Percentiles rank a stretch among this genome's conserved stretches.
Evolutionary conservation across 2,888 invertebrate genomes (phyloP).

Genomic region (Beris chalybata): DNA sequence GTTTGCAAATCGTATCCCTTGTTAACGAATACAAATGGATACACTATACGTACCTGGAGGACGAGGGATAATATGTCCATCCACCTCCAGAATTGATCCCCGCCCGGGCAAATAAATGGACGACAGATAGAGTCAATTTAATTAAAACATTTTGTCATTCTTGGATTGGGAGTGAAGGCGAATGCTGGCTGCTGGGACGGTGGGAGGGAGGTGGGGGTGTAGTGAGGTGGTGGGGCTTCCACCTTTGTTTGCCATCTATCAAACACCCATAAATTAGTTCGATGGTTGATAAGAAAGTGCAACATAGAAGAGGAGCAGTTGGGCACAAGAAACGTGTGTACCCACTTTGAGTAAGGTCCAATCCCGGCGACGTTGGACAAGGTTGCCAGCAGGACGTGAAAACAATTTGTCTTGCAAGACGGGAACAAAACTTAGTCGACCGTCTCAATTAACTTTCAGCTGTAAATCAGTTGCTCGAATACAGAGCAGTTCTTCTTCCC

Average conservation of each 20-base stretch:
- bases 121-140: constrained; percentile 31
- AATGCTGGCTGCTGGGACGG: not conserved
- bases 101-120: constrained; percentile 28
- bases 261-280: constrained; percentile 20
- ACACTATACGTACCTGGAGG: constrained; percentile 23
- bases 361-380: no score
- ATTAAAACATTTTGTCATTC: constrained; percentile 32
- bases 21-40: constrained; percentile 24
- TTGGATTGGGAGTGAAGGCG: not conserved
- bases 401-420: no score
- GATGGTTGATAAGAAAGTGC: constrained; percentile 13
- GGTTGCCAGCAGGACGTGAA: no score
- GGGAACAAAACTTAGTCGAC: no score
- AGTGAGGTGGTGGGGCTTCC: no score
- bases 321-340: not conserved
- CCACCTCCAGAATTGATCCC: constrained; percentile 23
- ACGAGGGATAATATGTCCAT: not conserved
- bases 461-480: constrained; percentile 15
- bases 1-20: constrained; percentile 26
- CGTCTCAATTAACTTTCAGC: constrained; percentile 13
- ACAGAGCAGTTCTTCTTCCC: constrained; percentile 10
- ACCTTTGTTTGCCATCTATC: not conserved
- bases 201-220: not conserved
- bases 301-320: not conserved
- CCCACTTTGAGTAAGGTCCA: not conserved